Conservation (phyloP, 2,888 invertebrate genomes). For the Trachelus troglodyta region DNA sequence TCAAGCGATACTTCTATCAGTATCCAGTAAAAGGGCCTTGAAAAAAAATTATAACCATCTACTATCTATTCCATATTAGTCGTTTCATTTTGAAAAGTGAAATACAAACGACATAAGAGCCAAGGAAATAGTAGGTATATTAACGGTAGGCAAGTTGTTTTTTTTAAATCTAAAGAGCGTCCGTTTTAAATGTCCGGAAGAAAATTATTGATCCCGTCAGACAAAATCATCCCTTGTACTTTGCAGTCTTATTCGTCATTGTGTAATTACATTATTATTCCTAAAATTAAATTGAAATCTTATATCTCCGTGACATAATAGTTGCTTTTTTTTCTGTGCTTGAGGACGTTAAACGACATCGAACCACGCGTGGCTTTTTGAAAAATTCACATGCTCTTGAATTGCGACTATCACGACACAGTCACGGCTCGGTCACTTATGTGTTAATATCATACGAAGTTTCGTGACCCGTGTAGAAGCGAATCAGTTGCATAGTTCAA, state of each 20-base stretch:
- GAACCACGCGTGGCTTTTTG: not conserved
- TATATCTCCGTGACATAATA: not conserved
- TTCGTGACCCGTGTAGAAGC: slow-evolving; percentile 17
- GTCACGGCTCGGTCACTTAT: slow-evolving; percentile 20
- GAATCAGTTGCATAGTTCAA: not conserved
- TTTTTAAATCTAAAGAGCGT: not conserved
- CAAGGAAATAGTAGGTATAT: not conserved
- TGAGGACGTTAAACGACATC: not conserved
- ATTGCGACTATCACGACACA: slow-evolving; percentile 21
- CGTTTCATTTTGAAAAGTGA: not conserved
- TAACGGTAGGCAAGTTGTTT: not conserved
- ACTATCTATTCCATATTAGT: not conserved
- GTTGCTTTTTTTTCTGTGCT: not conserved
- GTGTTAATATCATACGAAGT: slow-evolving; percentile 20
- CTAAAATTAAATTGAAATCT: not conserved
- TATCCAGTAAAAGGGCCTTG: not conserved
- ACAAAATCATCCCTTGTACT: not conserved
- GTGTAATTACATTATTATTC: not conserved
- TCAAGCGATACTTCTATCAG: not conserved
- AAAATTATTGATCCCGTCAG: not conserved
- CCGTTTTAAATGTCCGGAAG: not conserved
- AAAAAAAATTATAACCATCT: not conserved
- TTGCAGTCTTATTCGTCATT: not conserved
- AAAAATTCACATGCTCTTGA: slow-evolving; percentile 7
- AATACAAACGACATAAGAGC: not conserved